phyloP scores from a whole-genome alignment of 2,113 vertebrate genomes.

The Plecturocebus donacophilus region DNA sequence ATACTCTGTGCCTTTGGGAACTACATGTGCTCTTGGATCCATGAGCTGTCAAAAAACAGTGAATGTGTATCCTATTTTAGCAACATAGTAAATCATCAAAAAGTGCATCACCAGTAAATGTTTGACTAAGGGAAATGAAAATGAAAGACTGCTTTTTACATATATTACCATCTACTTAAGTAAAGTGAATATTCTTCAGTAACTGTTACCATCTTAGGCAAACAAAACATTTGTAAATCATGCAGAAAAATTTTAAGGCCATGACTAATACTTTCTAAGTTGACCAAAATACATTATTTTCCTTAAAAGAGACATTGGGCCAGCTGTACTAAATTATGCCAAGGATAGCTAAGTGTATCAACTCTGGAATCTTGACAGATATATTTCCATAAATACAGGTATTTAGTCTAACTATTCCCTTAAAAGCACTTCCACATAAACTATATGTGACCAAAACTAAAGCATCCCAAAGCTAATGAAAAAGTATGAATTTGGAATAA shows the following conservation, averaged over 20 bases:
- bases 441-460: not conserved
- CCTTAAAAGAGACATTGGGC: not conserved
- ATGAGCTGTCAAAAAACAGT: slow-evolving; percentile 8
- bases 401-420: slow-evolving; percentile 43
- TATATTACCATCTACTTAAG: not conserved
- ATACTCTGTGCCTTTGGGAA: not conserved
- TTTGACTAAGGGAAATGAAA: not conserved
- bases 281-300: not conserved
- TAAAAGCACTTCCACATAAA: not conserved
- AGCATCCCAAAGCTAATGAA: not conserved
- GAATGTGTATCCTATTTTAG: slow-evolving; percentile 25
- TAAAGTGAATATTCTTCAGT: slow-evolving; percentile 27
- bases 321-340: slow-evolving; percentile 41
- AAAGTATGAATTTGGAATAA: slow-evolving; percentile 31
- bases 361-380: not conserved
- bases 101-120: not conserved
- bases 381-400: slow-evolving; percentile 26
- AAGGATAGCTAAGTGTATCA: slow-evolving; percentile 32
- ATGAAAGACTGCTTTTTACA: not conserved
- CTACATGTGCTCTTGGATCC: not conserved
- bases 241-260: not conserved
- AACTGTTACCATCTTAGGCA: not conserved
- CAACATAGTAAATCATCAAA: slow-evolving; percentile 28
- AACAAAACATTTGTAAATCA: slow-evolving; percentile 29
- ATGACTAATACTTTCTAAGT: not conserved